phyloP scores from a whole-genome alignment of 2,888 invertebrate species.

The Venustoraphidia nigricollis region DNA sequence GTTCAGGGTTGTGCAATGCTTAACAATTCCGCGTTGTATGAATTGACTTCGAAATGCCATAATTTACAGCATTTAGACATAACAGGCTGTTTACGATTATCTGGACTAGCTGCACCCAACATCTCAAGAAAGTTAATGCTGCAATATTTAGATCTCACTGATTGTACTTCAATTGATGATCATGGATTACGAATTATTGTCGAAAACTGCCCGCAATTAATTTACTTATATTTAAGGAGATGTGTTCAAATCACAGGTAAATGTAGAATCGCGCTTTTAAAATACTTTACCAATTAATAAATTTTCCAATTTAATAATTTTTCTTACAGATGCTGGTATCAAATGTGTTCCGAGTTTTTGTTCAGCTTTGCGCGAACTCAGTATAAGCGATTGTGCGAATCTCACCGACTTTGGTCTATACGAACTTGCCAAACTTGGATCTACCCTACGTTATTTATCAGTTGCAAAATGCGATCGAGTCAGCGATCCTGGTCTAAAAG shows the following conservation, averaged over 20 bases:
- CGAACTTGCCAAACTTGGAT: slow-evolving; percentile 76
- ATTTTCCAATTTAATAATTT: slow-evolving; percentile 5
- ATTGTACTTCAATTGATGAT: slow-evolving; percentile 74
- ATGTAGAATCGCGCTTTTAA: not conserved
- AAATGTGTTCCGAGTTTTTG: slow-evolving; percentile 85
- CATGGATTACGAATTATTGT: slow-evolving; percentile 70
- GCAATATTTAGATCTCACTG: slow-evolving; percentile 81
- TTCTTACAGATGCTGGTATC: slow-evolving; percentile 64
- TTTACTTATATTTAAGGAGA: slow-evolving; percentile 73
- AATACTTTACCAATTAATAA: not conserved
- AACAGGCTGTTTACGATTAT: slow-evolving; percentile 67
- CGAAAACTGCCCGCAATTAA: slow-evolving; percentile 73
- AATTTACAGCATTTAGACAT: slow-evolving; percentile 75
- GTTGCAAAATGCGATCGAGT: slow-evolving; percentile 90
- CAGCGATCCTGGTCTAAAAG: slow-evolving; percentile 77
- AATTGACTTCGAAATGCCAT: slow-evolving; percentile 61
- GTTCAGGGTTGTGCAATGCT: slow-evolving; percentile 58
- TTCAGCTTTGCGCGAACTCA: slow-evolving; percentile 65
- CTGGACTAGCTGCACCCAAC: slow-evolving; percentile 53
- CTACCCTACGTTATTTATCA: slow-evolving; percentile 79
- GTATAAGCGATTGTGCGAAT: slow-evolving; percentile 78
- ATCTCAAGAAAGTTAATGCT: slow-evolving; percentile 51
- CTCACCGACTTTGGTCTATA: slow-evolving; percentile 85
- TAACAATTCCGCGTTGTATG: slow-evolving; percentile 61
- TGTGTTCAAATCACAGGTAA: slow-evolving; percentile 76